These are phyloP conservation scores for Troides helena DNA, from an alignment of 2,888 invertebrate species.

Conservation along the genomic window DNA sequence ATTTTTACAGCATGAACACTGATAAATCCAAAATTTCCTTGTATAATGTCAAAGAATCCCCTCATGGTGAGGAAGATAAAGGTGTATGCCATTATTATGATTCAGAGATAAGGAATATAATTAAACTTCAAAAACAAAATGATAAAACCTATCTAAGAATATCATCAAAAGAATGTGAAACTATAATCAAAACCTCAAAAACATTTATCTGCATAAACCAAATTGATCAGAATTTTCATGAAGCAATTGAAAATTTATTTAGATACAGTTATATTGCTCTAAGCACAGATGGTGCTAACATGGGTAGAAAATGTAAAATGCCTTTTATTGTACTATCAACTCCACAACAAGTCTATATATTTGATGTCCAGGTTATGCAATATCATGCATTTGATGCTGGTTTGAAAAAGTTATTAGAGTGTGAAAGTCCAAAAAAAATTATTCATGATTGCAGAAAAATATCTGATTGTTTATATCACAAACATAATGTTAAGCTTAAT, in stretches of 20 bases:
- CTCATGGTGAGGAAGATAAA: constrained; percentile 55
- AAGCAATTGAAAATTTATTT: constrained; percentile 63
- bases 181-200: constrained; percentile 63
- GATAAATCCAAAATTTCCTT: constrained; percentile 73
- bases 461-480: constrained; percentile 80
- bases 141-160: constrained; percentile 61
- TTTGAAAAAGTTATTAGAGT: constrained; percentile 68
- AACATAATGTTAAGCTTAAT: constrained; percentile 75
- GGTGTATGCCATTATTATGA: constrained; percentile 67
- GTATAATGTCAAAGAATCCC: constrained; percentile 64
- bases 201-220: constrained; percentile 73
- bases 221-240: constrained; percentile 66
- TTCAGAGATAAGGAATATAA: constrained; percentile 65
- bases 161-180: constrained; percentile 67
- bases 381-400: constrained; percentile 74
- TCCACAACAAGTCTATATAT: constrained; percentile 70
- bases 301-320: constrained; percentile 75
- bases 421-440: constrained; percentile 74
- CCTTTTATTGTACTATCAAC: constrained; percentile 71
- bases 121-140: constrained; percentile 60
- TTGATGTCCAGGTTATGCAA: constrained; percentile 74
- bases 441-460: constrained; percentile 80
- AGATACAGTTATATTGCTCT: constrained; percentile 59
- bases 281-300: constrained; percentile 71
- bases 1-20: constrained; percentile 66